Evolutionary conservation across 2,888 invertebrate genomes (phyloP).

Genomic region (Trypoxylon attenuatum): DNA sequence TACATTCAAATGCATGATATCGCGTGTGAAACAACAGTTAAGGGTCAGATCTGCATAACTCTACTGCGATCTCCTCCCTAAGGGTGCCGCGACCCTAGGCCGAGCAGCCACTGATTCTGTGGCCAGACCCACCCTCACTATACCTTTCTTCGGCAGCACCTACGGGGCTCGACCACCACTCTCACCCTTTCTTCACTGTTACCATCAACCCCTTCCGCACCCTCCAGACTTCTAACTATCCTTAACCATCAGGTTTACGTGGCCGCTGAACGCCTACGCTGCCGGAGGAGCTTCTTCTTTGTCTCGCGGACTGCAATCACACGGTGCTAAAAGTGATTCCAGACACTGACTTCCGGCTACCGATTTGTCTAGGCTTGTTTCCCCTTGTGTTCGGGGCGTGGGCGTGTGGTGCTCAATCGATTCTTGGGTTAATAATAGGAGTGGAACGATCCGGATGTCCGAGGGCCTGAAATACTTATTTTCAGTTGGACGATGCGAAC

Average conservation of each 20-base stretch:
- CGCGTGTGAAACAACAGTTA: conserved; percentile 69
- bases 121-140: no score
- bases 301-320: conserved; percentile 22
- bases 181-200: conserved; percentile 4
- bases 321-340: conserved; percentile 50
- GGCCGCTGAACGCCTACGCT: conserved; percentile 34
- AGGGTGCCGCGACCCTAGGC: conserved; percentile 51
- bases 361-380: conserved; percentile 43
- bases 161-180: no score
- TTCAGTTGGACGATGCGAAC: no score
- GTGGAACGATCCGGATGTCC: no score
- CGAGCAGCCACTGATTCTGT: no score
- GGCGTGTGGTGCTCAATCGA: no score
- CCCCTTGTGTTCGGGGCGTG: no score
- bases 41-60: conserved; percentile 68
- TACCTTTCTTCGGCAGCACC: conserved; percentile 17
- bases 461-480: no score
- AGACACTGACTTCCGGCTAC: conserved; percentile 32
- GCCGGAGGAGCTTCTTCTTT: conserved; percentile 18
- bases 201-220: not conserved
- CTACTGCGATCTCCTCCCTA: conserved; percentile 56
- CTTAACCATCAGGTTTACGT: conserved; percentile 41
- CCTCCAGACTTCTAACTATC: no score
- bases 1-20: conserved; percentile 68
- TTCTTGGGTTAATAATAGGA: no score